Base-by-base conservation (phyloP, 2,113 vertebrate genomes). In the Semicossyphus pulcher region DNA sequence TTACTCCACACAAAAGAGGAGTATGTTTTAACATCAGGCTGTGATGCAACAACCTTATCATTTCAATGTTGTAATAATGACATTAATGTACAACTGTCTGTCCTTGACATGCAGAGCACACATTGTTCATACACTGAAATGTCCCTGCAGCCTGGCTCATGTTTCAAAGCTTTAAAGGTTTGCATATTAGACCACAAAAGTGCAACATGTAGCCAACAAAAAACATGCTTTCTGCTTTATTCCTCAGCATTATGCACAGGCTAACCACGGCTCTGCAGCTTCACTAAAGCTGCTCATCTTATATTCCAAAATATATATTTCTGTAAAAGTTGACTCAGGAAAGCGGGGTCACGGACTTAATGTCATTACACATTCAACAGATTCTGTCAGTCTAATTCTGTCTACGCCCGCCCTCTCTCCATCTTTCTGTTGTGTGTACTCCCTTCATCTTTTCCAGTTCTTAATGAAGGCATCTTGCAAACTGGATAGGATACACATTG, bases 341-440 rank as follows among this genome's bases (percentile, higher is more conserved):
- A 56, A 48, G 32, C 7, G 2, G 3, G 10, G 39, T 21, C 18
- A 11, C 54, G 54, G 64, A 28, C 26, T 15, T 53, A 56, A 29
- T 3, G n/a, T 53, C 64, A n/a, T 74, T 61, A 70, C 37, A 63
- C 20, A 74, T 83, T 67, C 23, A 67, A 52, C 47, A 42, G 52
- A 25, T 32, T 58, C 54, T 41, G n/a, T 34, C 28, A 23, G 48
- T 47, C 54, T 41, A 32, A 26, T 25, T 70, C 32, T 39, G 54
- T 54, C 26, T 64, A 54, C 64, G 57, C 51, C 57, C 51, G 45
- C 36, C 45, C 16, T 11, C 4, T 39, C 29, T 70, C 14, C 47
- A 18, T 11, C 32, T 47, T 20, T 71, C 61, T 78, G 37, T 42
- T 41, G 6, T 41, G 18, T 9, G 16, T 16, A 28, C 18, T 45